Conservation (phyloP, 1,140 invertebrate species). For the Drosophila nannoptera region DNA sequence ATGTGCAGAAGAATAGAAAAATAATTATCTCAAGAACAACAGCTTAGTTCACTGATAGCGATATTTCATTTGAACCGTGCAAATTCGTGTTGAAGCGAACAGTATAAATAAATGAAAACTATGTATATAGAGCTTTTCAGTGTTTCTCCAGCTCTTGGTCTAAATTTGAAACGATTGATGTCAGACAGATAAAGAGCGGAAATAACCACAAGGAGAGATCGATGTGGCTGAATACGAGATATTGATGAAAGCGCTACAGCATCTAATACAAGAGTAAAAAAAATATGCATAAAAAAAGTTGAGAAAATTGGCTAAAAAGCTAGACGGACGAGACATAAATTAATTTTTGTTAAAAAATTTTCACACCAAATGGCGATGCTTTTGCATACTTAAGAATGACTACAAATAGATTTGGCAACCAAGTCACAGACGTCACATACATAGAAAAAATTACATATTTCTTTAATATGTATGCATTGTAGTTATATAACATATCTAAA, state of each 20-base stretch:
- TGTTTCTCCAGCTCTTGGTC: background rate
- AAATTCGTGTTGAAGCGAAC: too few relatives aligned
- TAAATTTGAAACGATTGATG: background rate
- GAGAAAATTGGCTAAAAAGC: background rate
- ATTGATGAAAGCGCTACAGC: background rate
- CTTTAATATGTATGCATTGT: background rate
- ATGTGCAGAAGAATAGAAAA: too few relatives aligned
- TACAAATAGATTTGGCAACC: constrained; percentile 47
- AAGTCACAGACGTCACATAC: constrained; percentile 3
- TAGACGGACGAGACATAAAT: background rate
- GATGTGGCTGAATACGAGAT: background rate
- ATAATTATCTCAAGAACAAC: too few relatives aligned
- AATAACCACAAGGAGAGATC: background rate
- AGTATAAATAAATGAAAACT: too few relatives aligned
- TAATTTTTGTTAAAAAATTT: constrained; percentile 11
- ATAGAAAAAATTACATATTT: background rate
- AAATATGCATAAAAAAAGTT: too few relatives aligned
- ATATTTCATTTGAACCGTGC: too few relatives aligned
- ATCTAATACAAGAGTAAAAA: too few relatives aligned
- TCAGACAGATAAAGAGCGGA: background rate
- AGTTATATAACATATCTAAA: background rate
- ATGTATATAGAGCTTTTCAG: too few relatives aligned
- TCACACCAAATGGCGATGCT: constrained; percentile 36
- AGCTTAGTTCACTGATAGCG: too few relatives aligned
- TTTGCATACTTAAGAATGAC: constrained; percentile 29